Evolutionary conservation across 1,140 invertebrate genomes (phyloP).

Genomic region (Spodoptera frugiperda): DNA sequence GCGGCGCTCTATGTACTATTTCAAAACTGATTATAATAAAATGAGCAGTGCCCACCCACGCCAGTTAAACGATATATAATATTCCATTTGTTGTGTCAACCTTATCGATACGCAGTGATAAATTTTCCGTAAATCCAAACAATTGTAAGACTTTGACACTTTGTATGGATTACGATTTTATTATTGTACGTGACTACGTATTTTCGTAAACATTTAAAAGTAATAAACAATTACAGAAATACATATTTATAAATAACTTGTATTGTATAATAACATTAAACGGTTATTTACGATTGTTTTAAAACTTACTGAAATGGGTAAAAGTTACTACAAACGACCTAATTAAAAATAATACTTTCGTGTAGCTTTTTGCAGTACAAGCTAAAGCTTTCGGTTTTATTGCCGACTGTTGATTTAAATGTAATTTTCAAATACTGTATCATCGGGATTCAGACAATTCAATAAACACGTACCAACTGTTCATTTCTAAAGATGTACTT

Average conservation of each 20-base stretch:
- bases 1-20: slow-evolving; percentile 38
- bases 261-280: neutral
- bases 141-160: slow-evolving; percentile 12
- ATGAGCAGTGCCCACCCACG: slow-evolving; percentile 6
- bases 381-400: no score
- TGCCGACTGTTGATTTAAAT: no score
- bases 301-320: no score
- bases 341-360: no score
- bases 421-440: no score
- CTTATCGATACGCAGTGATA: slow-evolving; percentile 28
- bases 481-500: no score
- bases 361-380: no score
- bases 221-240: no score
- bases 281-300: neutral
- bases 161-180: slow-evolving; percentile 5
- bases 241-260: neutral
- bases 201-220: neutral
- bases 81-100: slow-evolving; percentile 48
- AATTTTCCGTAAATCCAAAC: slow-evolving; percentile 36
- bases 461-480: no score
- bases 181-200: slow-evolving; percentile 10
- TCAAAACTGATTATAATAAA: slow-evolving; percentile 47
- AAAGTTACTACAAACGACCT: no score
- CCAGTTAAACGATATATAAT: slow-evolving; percentile 41
- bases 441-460: no score